phyloP scores from a whole-genome alignment of 2,113 vertebrate genomes.

The Pholis gunnellus region DNA sequence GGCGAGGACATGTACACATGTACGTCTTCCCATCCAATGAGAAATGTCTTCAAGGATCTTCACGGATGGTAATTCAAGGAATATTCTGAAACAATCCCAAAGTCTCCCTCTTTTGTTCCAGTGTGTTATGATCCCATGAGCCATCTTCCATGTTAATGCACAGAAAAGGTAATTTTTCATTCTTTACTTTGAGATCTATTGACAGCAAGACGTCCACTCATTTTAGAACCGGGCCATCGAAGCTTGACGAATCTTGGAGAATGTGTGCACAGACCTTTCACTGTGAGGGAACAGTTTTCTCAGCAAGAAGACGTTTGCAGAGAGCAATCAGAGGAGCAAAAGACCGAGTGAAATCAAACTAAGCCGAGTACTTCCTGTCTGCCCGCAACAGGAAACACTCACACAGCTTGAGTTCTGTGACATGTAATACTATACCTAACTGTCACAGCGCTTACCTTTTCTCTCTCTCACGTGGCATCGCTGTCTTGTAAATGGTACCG shows the following conservation, averaged over 20 bases:
- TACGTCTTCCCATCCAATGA: constrained; percentile 28
- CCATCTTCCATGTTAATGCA: constrained; percentile 11
- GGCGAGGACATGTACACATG: not conserved
- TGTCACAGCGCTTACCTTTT: constrained; percentile 59
- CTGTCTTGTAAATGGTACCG: not conserved
- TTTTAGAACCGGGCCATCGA: constrained; percentile 3
- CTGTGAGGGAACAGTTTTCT: constrained; percentile 58
- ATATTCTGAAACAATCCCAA: constrained; percentile 34
- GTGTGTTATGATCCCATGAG: constrained; percentile 13
- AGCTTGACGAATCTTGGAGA: constrained; percentile 23
- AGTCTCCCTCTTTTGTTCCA: not conserved
- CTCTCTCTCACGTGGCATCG: not conserved
- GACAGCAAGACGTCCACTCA: not conserved
- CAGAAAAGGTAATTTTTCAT: not conserved
- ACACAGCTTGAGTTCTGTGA: constrained; percentile 69
- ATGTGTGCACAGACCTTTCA: constrained; percentile 16
- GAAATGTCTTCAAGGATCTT: constrained; percentile 14
- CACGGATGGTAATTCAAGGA: constrained; percentile 17
- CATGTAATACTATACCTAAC: constrained; percentile 46
- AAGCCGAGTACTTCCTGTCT: constrained; percentile 81
- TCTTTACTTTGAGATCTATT: not conserved
- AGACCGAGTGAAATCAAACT: constrained; percentile 70
- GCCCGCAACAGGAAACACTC: constrained; percentile 82
- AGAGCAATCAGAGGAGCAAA: constrained; percentile 52
- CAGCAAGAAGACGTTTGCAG: constrained; percentile 63